Evolutionary conservation across 2,113 vertebrate species (phyloP).

Genomic region (Bucco capensis): DNA sequence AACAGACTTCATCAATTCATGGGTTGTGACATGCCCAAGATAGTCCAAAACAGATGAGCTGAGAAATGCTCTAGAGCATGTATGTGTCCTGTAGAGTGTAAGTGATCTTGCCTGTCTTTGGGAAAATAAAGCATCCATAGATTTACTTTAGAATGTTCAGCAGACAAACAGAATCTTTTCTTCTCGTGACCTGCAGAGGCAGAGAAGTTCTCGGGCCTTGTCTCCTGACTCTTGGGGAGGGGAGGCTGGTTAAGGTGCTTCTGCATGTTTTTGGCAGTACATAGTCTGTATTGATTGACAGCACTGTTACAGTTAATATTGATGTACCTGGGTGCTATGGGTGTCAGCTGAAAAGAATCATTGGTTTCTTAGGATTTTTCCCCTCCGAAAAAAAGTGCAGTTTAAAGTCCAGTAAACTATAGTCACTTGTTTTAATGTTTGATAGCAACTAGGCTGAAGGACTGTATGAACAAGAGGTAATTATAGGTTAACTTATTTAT

Average conservation of each 20-base stretch:
- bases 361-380: not conserved
- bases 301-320: not conserved
- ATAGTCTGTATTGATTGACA: not conserved
- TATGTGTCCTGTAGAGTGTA: not conserved
- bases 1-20: not conserved
- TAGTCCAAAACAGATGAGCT: not conserved
- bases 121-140: not conserved
- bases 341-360: slow-evolving; percentile 27
- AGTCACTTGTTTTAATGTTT: slow-evolving; percentile 23
- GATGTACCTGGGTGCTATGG: not conserved
- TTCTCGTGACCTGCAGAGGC: slow-evolving; percentile 23
- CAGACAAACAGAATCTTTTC: too few relatives aligned
- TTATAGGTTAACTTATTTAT: not conserved
- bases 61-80: not conserved
- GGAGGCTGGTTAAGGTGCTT: not conserved
- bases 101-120: not conserved
- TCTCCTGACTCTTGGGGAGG: not conserved
- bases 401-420: not conserved
- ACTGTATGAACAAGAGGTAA: not conserved
- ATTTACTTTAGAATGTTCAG: not conserved
- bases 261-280: not conserved
- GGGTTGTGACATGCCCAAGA: not conserved
- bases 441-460: slow-evolving; percentile 8
- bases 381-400: not conserved
- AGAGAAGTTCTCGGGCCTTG: slow-evolving; percentile 4